Conservation (phyloP, 2,113 vertebrate genomes). For the Ptyas mucosa region DNA sequence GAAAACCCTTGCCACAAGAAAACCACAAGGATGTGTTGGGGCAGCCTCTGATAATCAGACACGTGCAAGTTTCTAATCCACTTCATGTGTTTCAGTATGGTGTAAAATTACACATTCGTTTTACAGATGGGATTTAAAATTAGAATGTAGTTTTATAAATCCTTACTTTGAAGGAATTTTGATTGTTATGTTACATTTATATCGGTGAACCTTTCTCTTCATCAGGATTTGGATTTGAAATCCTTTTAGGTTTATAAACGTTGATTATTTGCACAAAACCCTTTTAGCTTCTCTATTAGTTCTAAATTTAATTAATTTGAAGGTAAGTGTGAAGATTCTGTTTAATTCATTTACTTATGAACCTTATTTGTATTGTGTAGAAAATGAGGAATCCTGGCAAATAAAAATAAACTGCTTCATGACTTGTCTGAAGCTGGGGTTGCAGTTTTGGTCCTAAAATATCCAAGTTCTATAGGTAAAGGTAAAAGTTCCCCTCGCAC, state of each 20-base stretch:
- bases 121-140: neutral
- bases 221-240: neutral
- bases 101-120: neutral
- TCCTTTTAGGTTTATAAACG: neutral
- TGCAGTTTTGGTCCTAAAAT: neutral
- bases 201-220: neutral
- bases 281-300: neutral
- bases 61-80: neutral
- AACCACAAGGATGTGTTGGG: no score
- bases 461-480: no score
- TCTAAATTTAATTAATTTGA: neutral
- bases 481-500: no score
- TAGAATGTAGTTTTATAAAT: neutral
- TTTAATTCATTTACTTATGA: neutral
- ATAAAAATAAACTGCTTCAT: neutral
- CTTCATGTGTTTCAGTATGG: neutral
- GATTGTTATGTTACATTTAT: neutral
- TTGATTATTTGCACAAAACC: neutral
- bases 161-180: neutral
- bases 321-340: neutral
- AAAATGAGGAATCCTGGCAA: neutral
- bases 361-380: neutral
- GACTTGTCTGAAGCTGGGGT: neutral
- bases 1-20: no score
- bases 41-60: no score